Base-by-base conservation (phyloP, 23 tunicate species). In the Ciona savignyi region DNA sequence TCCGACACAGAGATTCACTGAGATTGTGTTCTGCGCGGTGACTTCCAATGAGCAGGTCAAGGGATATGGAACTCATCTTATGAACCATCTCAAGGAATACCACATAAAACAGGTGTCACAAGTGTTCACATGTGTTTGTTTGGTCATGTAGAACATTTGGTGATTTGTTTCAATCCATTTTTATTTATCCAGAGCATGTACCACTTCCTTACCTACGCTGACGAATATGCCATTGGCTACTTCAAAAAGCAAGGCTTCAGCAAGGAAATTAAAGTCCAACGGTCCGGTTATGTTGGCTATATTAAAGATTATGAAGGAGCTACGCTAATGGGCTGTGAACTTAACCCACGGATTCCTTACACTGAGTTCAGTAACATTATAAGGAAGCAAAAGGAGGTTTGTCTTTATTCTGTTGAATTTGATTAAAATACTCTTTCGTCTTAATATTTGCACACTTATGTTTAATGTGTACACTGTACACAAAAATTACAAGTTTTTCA, bases 81-180 rank as follows among this genome's bases (percentile, higher is more conserved):
- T 93, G 98, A 93, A 93, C 70, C 98, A 93, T 82, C 66, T 93
- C 3, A 93, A 93, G 76, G 98, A 93, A 60, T 86, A 93, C 74
- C 98, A 93, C 51, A 86, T 93, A 68, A 86, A 86, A 60, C 97
- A 84, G 74, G 79, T 78, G 22, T n/a, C 25, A n/a, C n/a, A n/a
- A n/a, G n/a, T n/a, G n/a, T n/a, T n/a, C n/a, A n/a, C n/a, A n/a
- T n/a, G n/a, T n/a, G n/a, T n/a, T n/a, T n/a, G n/a, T n/a, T n/a
- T n/a, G n/a, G n/a, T n/a, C n/a, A n/a, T n/a, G n/a, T n/a, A n/a
- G n/a, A n/a, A n/a, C n/a, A n/a, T n/a, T n/a, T n/a, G n/a, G n/a
- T n/a, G n/a, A n/a, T n/a, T n/a, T n/a, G n/a, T n/a, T n/a, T n/a
- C n/a, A n/a, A n/a, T n/a, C n/a, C n/a, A n/a, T n/a, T n/a, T n/a